A percentile compares a stretch with the other conserved stretches of the same genome.
phyloP scores from a whole-genome alignment of 2,113 vertebrate species.

The Hippopotamus amphibius region DNA sequence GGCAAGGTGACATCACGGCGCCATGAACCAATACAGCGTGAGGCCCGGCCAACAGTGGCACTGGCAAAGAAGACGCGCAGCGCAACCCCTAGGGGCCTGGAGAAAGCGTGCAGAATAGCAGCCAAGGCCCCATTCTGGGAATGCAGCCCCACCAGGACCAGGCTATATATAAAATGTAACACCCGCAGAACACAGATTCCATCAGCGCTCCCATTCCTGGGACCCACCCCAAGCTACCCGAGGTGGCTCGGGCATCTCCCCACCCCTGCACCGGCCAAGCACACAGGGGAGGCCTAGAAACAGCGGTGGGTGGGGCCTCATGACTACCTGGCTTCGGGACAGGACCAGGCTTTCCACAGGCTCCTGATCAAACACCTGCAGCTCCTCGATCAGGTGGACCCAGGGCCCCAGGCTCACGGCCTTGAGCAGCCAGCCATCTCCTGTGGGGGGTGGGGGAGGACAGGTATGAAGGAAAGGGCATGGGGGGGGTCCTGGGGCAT shows the following conservation, averaged over 20 bases:
- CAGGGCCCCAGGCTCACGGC: conserved; percentile 90
- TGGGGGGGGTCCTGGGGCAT: not conserved
- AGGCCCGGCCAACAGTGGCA: not conserved
- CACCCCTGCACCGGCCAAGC: not conserved
- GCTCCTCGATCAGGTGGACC: conserved; percentile 95
- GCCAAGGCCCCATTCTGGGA: not conserved
- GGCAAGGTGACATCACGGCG: fast-evolving
- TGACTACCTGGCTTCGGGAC: conserved; percentile 91
- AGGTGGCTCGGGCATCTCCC: not conserved
- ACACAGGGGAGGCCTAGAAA: too few relatives aligned
- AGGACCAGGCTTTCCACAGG: conserved; percentile 95
- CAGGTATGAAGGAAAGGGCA: conserved; percentile 37
- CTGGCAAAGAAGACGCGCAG: not conserved
- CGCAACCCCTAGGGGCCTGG: not conserved
- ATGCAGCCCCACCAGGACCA: fast-evolving
- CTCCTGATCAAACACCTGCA: conserved; percentile 95
- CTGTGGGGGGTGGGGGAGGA: conserved; percentile 79
- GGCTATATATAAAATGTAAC: not conserved
- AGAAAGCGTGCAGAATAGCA: not conserved
- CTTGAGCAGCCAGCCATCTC: conserved; percentile 95
- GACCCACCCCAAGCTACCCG: fast-evolving
- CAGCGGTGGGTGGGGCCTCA: not conserved
- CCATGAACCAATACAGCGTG: not conserved
- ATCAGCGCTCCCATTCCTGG: not conserved
- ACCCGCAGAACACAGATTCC: fast-evolving